These are phyloP conservation scores for Lasius platythorax DNA, from an alignment of 2,888 invertebrate species.

Conservation along the genomic window DNA sequence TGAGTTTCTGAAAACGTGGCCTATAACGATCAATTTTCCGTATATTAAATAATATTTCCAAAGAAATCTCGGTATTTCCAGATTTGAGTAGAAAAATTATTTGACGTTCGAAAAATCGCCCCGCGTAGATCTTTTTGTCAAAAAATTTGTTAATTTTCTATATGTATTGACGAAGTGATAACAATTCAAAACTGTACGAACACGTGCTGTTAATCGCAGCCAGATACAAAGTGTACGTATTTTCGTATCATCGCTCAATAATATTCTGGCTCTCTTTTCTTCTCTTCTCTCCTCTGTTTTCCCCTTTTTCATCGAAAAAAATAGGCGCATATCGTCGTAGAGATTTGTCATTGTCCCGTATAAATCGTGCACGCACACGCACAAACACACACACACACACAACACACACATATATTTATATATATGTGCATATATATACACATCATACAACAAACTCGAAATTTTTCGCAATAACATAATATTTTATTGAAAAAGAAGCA, in stretches of 20 bases:
- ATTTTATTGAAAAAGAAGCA: conserved; percentile 1
- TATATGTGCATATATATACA: background rate
- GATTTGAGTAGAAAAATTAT: background rate
- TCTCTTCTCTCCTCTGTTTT: conserved; percentile 23
- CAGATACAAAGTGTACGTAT: conserved; percentile 1
- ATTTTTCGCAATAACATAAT: conserved; percentile 35
- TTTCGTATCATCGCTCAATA: background rate
- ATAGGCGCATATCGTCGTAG: conserved; percentile 25
- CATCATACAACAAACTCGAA: background rate
- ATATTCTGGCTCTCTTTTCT: conserved; percentile 18
- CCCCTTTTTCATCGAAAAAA: conserved; percentile 4
- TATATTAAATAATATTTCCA: background rate
- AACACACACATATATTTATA: background rate
- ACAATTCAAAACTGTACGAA: background rate
- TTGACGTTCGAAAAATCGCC: background rate
- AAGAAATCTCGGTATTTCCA: background rate
- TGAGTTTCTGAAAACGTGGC: background rate
- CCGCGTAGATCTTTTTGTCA: too few species aligned
- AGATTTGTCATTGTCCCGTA: conserved; percentile 7
- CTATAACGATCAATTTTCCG: background rate
- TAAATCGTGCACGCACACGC: conserved; percentile 32
- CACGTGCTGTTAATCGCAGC: background rate
- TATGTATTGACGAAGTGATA: background rate
- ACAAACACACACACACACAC: conserved; percentile 8
- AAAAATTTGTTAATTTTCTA: background rate